Evolutionary conservation across 2,113 vertebrate species (phyloP).

Genomic region (Polypterus bichir): DNA sequence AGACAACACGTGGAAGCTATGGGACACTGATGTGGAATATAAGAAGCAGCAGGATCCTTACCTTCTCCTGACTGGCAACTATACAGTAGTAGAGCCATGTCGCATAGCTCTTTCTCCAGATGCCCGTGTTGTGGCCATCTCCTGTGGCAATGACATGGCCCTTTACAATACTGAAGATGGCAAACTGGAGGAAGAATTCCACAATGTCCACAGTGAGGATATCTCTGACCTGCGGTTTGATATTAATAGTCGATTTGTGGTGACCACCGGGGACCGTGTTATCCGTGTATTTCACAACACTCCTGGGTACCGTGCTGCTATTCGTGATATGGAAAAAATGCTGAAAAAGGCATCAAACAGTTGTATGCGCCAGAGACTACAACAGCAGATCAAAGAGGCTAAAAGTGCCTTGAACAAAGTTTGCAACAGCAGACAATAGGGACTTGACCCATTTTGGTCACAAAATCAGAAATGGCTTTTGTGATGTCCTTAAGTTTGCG

Average conservation of each 20-base stretch:
- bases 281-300: conserved; percentile 77
- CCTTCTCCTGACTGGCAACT: conserved; percentile 64
- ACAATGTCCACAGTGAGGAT: conserved; percentile 44
- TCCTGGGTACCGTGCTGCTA: conserved; percentile 64
- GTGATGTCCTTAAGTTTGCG: no score
- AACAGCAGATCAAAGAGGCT: conserved; percentile 69
- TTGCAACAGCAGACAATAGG: conserved; percentile 28
- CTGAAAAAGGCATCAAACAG: conserved; percentile 67
- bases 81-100: conserved; percentile 43
- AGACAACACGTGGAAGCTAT: conserved; percentile 88
- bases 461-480: neutral
- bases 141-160: conserved; percentile 45
- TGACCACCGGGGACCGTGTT: conserved; percentile 68
- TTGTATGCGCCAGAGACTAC: conserved; percentile 68
- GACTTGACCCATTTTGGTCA: neutral
- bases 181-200: conserved; percentile 65
- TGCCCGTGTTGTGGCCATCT: conserved; percentile 60
- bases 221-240: conserved; percentile 73
- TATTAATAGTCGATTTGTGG: conserved; percentile 62
- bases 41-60: conserved; percentile 91
- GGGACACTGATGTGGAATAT: conserved; percentile 88
- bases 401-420: conserved; percentile 59
- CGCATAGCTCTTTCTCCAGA: conserved; percentile 72
- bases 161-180: conserved; percentile 59
- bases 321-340: conserved; percentile 72